A percentile compares a stretch with the other conserved stretches of the same genome.
These are phyloP conservation scores for Murina feae DNA, from an alignment of 2,113 vertebrate species.

Conservation along the genomic window DNA sequence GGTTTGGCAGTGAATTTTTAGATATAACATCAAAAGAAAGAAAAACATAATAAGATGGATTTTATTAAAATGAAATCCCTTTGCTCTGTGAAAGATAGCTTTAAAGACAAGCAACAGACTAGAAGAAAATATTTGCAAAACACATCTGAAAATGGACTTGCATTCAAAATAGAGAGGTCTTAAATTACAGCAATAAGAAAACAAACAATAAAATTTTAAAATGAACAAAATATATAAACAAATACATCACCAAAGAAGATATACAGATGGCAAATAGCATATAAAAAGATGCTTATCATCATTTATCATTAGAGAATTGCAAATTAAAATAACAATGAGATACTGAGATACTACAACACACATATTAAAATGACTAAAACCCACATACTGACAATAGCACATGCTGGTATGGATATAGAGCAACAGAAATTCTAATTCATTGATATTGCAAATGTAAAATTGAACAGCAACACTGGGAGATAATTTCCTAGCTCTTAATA, in stretches of 20 bases:
- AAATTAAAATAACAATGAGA: neutral
- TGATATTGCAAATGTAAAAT: neutral
- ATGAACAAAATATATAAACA: neutral
- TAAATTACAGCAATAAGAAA: neutral
- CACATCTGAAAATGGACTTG: neutral
- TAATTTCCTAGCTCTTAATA: neutral
- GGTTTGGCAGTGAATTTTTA: neutral
- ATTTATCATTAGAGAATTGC: neutral
- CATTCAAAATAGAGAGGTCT: neutral
- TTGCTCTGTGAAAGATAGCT: neutral
- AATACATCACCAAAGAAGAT: neutral
- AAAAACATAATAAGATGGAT: neutral
- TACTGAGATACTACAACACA: neutral
- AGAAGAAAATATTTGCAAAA: neutral
- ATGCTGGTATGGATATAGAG: neutral
- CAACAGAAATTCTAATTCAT: neutral
- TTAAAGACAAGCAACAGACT: neutral
- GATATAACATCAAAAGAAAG: neutral
- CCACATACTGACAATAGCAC: neutral
- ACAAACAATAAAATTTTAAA: neutral
- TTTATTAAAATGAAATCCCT: neutral
- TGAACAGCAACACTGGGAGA: neutral
- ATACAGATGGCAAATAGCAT: neutral
- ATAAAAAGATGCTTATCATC: neutral
- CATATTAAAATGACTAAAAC: neutral